A percentile compares a stretch with the other conserved stretches of the same genome.
phyloP scores from a whole-genome alignment of 1,140 invertebrate genomes.

The Camponotus vicinus region DNA sequence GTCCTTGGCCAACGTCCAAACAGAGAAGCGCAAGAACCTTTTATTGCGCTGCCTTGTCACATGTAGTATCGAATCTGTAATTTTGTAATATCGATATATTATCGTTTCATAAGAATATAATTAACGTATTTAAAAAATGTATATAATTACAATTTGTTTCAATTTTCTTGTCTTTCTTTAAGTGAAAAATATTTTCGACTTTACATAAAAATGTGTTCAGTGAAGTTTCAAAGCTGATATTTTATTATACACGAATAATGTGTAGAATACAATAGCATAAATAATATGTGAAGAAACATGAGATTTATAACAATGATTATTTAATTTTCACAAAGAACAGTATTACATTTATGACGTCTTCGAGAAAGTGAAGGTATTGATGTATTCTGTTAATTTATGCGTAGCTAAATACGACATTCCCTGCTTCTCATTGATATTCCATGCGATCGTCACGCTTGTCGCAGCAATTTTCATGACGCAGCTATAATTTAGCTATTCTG shows the following conservation, averaged over 20 bases:
- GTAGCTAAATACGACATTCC: background rate
- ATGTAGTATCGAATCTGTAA: background rate
- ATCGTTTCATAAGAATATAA: background rate
- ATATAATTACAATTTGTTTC: background rate
- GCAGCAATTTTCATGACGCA: slow-evolving; percentile 68
- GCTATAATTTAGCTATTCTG: slow-evolving; percentile 70
- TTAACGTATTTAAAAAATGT: background rate
- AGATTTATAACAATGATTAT: background rate
- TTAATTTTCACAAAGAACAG: background rate
- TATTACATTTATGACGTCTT: background rate
- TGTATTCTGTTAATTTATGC: slow-evolving; percentile 24
- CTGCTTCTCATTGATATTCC: slow-evolving; percentile 68
- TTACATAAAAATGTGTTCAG: background rate
- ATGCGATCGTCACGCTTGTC: slow-evolving; percentile 38
- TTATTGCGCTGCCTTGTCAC: background rate
- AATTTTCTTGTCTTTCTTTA: background rate
- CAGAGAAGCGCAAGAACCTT: slow-evolving; percentile 50
- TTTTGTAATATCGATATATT: background rate
- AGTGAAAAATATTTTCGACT: background rate
- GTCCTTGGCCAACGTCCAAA: slow-evolving; percentile 81
- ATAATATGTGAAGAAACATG: background rate
- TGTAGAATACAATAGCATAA: too few species aligned
- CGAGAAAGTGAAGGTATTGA: background rate
- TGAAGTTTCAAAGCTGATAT: background rate
- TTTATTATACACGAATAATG: too few species aligned